Conservation (phyloP, 2,113 vertebrate genomes). For the Podarcis raffonei region DNA sequence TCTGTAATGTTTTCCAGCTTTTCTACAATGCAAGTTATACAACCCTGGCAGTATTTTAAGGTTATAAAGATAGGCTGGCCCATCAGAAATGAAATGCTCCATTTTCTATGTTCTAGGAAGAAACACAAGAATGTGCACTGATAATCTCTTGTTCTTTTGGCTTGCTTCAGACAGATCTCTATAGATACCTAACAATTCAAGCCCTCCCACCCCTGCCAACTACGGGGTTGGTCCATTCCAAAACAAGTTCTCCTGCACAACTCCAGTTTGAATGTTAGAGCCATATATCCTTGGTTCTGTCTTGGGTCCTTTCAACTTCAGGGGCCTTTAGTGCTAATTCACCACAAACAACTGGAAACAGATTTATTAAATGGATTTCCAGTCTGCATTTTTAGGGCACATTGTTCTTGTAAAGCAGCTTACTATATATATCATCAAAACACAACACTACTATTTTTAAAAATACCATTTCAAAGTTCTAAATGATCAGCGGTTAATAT, state of each 20-base stretch:
- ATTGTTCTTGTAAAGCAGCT: too few relatives aligned
- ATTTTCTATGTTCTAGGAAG: background rate
- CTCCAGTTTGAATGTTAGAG: background rate
- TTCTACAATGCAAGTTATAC: background rate
- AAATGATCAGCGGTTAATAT: too few relatives aligned
- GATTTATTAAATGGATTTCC: too few relatives aligned
- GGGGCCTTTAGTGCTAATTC: background rate
- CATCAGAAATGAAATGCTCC: background rate
- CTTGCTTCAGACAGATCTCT: background rate
- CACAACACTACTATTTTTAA: too few relatives aligned
- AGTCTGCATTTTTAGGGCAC: too few relatives aligned
- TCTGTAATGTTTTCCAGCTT: background rate
- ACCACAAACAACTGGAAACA: too few relatives aligned
- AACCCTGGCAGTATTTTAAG: background rate
- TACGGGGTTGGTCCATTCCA: background rate
- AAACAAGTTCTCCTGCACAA: background rate
- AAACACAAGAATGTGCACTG: background rate
- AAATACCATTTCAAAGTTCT: too few relatives aligned
- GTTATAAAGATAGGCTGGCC: background rate
- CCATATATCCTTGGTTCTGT: background rate
- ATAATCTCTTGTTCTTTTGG: background rate
- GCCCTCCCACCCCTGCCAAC: too few relatives aligned
- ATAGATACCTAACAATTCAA: background rate
- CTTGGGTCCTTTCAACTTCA: background rate
- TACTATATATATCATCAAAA: too few relatives aligned